These are phyloP conservation scores for Eumeta japonica DNA, from an alignment of 1,140 invertebrate genomes.

Conservation along the genomic window DNA sequence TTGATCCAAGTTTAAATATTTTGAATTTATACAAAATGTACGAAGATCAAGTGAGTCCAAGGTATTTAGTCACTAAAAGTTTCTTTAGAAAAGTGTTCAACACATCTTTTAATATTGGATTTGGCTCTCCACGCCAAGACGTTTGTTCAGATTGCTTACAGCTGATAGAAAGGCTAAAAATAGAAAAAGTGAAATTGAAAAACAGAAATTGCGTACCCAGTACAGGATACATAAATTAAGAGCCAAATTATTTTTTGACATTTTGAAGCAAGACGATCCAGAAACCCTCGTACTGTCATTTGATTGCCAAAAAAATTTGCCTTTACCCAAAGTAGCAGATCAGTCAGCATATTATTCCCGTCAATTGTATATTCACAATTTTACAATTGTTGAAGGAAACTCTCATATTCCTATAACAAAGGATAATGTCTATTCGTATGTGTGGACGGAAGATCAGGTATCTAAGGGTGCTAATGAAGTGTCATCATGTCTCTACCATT, in stretches of 20 bases:
- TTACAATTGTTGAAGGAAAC: slow-evolving; percentile 23
- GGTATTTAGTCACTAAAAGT: background rate
- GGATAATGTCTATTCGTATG: slow-evolving; percentile 20
- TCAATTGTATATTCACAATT: slow-evolving; percentile 35
- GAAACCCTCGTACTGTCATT: slow-evolving; percentile 21
- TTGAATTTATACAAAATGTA: background rate
- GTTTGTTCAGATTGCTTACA: slow-evolving; percentile 2
- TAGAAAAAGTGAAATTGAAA: background rate
- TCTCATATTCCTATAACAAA: slow-evolving; percentile 20
- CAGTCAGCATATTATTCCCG: slow-evolving; percentile 33
- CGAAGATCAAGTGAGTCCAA: background rate
- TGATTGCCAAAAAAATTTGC: slow-evolving; percentile 46
- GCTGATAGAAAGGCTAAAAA: too few species aligned
- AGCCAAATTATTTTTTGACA: slow-evolving; percentile 26
- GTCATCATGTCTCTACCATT: slow-evolving; percentile 20
- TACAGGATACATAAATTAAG: slow-evolving; percentile 19
- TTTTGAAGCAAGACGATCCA: slow-evolving; percentile 18
- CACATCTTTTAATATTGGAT: too few species aligned
- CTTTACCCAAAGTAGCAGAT: slow-evolving; percentile 24
- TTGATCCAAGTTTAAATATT: background rate
- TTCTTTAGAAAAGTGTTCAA: background rate
- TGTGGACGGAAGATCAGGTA: slow-evolving; percentile 25
- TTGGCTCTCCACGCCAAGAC: background rate
- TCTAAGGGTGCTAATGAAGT: slow-evolving; percentile 30
- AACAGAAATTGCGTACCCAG: slow-evolving; percentile 10